A percentile compares a stretch with the other conserved stretches of the same genome.
phyloP scores from a whole-genome alignment of 1,140 invertebrate genomes.

The Macrobrachium nipponense region DNA sequence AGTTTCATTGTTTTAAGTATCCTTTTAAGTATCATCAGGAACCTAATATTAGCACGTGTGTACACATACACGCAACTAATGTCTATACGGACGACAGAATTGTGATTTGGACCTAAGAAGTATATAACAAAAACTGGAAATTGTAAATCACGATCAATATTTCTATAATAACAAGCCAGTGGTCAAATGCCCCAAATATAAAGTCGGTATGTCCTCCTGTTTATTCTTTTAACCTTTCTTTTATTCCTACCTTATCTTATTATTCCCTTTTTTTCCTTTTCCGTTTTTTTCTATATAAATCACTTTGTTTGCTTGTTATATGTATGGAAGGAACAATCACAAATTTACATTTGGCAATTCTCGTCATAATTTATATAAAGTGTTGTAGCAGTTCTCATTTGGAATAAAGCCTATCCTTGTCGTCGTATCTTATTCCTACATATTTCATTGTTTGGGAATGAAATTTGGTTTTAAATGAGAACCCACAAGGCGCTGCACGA shows the following conservation, averaged over 20 bases:
- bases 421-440: constrained; percentile 3
- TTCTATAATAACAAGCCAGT: no score
- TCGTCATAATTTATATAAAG: constrained; percentile 61
- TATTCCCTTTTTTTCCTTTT: constrained; percentile 25
- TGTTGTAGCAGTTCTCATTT: constrained; percentile 61
- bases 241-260: constrained; percentile 25
- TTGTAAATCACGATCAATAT: no score
- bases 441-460: not conserved
- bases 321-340: constrained; percentile 61
- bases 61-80: no score
- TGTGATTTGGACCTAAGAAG: no score
- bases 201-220: no score
- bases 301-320: constrained; percentile 54
- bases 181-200: no score
- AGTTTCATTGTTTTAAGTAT: no score
- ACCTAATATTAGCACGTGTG: no score
- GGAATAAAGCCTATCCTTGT: constrained; percentile 61
- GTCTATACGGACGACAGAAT: no score
- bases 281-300: constrained; percentile 28
- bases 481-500: not conserved
- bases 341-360: constrained; percentile 60
- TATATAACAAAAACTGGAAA: no score
- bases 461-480: not conserved
- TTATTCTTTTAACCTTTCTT: constrained; percentile 5
- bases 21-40: no score